Percentiles rank a stretch among this genome's conserved stretches.
phyloP scores from a whole-genome alignment of 2,888 invertebrate genomes.

The Leucophora obtusa region DNA sequence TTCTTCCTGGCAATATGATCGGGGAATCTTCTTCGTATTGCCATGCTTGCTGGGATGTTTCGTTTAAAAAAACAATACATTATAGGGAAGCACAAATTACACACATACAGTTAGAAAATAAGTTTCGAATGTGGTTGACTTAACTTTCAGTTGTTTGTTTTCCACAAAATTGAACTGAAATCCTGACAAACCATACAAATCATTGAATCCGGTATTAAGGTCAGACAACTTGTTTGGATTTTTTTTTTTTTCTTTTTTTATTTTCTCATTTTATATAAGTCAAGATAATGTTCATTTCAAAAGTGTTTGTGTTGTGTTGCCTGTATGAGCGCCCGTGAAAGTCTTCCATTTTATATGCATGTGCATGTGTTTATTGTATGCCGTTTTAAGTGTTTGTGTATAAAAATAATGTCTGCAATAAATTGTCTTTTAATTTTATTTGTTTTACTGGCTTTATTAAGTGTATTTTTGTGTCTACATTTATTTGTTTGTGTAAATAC shows the following conservation, averaged over 20 bases:
- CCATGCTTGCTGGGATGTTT: no score
- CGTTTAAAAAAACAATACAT: not conserved
- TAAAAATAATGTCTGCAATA: constrained; percentile 24
- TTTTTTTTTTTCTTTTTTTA: not conserved
- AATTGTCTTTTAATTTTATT: constrained; percentile 26
- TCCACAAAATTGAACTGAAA: constrained; percentile 4
- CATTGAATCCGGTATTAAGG: constrained; percentile 20
- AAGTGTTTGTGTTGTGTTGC: not conserved
- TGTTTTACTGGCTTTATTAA: constrained; percentile 47
- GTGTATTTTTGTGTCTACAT: constrained; percentile 10
- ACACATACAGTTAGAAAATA: not conserved
- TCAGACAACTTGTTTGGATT: constrained; percentile 14
- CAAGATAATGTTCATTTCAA: constrained; percentile 35
- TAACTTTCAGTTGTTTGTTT: not conserved
- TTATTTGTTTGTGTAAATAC: not conserved
- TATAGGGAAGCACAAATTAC: not conserved
- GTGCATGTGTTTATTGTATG: not conserved
- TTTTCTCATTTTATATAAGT: not conserved
- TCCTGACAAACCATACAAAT: constrained; percentile 23
- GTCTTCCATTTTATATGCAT: no score
- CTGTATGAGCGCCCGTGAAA: not conserved
- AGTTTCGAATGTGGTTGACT: not conserved
- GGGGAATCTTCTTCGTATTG: no score
- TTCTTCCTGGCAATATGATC: no score
- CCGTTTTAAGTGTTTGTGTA: not conserved